A percentile compares a stretch with the other conserved stretches of the same genome.
These are phyloP conservation scores for Nephrotoma flavescens DNA, from an alignment of 2,888 invertebrate species.

Conservation along the genomic window DNA sequence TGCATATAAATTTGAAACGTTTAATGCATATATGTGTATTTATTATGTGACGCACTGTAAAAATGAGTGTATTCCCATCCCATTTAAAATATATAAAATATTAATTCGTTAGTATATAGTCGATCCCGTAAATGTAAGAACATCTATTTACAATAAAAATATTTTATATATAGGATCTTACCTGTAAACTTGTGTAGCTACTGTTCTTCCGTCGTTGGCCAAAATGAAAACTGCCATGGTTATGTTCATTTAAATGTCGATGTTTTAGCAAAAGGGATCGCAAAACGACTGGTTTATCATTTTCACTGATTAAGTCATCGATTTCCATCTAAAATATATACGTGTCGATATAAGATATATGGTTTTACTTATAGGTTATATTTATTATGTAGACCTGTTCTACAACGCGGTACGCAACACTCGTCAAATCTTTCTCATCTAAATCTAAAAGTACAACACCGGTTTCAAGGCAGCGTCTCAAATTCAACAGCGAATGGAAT, in stretches of 20 bases:
- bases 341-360: neutral
- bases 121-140: neutral
- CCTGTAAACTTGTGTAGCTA: constrained; percentile 72
- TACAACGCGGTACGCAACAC: constrained; percentile 64
- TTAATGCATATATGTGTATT: neutral
- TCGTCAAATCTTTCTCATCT: constrained; percentile 77
- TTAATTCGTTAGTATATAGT: neutral
- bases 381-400: constrained; percentile 31
- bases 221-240: constrained; percentile 61
- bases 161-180: constrained; percentile 22
- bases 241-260: constrained; percentile 69
- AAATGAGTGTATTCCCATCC: neutral
- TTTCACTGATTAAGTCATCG: constrained; percentile 69
- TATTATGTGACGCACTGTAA: neutral
- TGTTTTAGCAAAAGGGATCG: constrained; percentile 71
- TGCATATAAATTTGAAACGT: neutral
- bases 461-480: constrained; percentile 75
- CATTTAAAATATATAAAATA: neutral
- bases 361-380: neutral
- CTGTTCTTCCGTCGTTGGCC: constrained; percentile 46
- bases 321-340: constrained; percentile 52
- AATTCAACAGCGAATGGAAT: constrained; percentile 82
- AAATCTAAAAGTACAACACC: constrained; percentile 79
- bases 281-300: constrained; percentile 75
- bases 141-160: neutral